Conservation (phyloP, 2,113 vertebrate species). For the Pseudonaja textilis region DNA sequence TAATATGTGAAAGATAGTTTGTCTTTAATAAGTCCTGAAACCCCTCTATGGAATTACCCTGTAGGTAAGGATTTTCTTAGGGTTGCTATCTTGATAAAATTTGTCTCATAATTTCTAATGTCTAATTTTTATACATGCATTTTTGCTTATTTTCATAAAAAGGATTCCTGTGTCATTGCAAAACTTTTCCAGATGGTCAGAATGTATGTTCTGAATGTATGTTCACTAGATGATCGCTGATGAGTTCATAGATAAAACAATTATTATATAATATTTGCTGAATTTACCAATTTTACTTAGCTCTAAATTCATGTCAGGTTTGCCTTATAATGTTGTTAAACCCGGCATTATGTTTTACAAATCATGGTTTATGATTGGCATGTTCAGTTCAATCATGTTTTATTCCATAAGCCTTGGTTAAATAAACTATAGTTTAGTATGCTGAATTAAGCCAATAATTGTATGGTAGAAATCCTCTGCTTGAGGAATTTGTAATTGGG, state of each 20-base stretch:
- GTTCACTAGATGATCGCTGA: not conserved
- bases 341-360: no score
- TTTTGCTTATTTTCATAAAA: not conserved
- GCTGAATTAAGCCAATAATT: not conserved
- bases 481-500: not conserved
- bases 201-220: not conserved
- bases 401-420: not conserved
- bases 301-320: not conserved
- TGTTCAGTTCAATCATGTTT: no score
- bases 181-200: not conserved
- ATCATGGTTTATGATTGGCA: no score
- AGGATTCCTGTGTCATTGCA: not conserved
- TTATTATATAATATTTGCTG: not conserved
- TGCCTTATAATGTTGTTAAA: no score
- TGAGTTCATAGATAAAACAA: not conserved
- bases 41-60: not conserved
- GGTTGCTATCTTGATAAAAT: slow-evolving; percentile 13
- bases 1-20: slow-evolving; percentile 52
- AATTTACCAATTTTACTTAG: not conserved
- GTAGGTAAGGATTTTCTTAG: not conserved
- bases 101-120: slow-evolving; percentile 19
- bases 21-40: not conserved
- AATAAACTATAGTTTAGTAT: not conserved
- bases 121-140: slow-evolving; percentile 16
- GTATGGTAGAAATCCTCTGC: not conserved